Evolutionary conservation across 2,797 vertebrate species (phyloP).

Genomic region (Thamnophis elegans): DNA sequence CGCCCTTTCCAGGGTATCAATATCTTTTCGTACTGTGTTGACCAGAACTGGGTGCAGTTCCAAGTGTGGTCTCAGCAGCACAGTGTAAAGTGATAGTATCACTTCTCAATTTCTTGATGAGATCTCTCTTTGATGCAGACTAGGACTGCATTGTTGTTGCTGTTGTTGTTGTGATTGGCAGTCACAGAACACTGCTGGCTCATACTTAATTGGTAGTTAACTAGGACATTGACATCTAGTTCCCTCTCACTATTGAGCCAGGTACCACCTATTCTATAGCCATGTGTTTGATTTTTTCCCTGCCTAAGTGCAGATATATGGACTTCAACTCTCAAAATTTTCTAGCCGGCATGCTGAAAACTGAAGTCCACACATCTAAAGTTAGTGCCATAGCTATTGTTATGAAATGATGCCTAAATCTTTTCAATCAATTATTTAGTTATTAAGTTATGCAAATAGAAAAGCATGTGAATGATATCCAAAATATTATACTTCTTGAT

Average conservation of each 20-base stretch:
- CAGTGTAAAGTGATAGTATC: not conserved
- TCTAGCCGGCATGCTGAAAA: not conserved
- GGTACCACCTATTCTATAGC: not conserved
- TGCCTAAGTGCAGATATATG: not conserved
- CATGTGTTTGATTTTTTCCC: not conserved
- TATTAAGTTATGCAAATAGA: not conserved
- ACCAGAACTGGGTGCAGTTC: not conserved
- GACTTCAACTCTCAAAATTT: not conserved
- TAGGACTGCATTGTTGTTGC: not conserved
- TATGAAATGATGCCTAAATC: conserved; percentile 10
- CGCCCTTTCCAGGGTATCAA: not conserved
- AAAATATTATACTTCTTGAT: not conserved
- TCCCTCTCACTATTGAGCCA: not conserved
- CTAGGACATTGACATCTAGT: not conserved
- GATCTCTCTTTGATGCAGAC: not conserved
- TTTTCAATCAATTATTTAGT: conserved; percentile 28
- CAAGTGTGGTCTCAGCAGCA: not conserved
- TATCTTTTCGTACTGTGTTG: not conserved
- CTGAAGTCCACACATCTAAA: not conserved
- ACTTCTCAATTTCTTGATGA: not conserved
- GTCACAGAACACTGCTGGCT: not conserved
- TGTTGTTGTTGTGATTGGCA: not conserved
- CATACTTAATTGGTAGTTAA: not conserved
- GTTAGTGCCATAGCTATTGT: not conserved
- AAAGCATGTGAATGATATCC: conserved; percentile 8